Base-by-base conservation (phyloP, 2,888 invertebrate species). In the Melanargia galathea region DNA sequence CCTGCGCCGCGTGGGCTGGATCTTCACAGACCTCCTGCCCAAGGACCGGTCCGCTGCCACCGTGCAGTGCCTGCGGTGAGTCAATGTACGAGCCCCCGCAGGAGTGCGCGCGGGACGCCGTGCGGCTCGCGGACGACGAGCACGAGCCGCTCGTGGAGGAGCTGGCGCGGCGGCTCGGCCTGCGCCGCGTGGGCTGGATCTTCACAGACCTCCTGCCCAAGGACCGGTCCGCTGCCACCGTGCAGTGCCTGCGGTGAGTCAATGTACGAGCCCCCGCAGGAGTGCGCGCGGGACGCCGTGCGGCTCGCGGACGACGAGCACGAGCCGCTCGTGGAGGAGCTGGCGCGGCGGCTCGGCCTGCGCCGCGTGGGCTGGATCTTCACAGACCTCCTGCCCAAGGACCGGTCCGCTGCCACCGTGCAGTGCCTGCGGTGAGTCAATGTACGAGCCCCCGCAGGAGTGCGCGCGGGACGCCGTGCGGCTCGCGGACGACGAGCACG, bases 71-170 rank as follows among this genome's bases (percentile, higher is more conserved):
- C 84, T 93, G 52, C 80, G n/a, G n/a, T n/a, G n/a, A n/a, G n/a
- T n/a, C 97, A 61, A 98, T 99, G 73, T 99, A 99, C 90, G 99
- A 99, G 92, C 99, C 99, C 57, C 97, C 99, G 51, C 99, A 99
- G 93, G 94, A 95, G 81, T 95, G 95, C 76, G 92, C 94, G 26
- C 93, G 95, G 72, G 96, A 97, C 88, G 26, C 54, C 87, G 96
- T 77, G 84, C 94, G 71, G 71, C 82, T 90, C 75, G 75, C 71
- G 66, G 92, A 94, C 0, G 97, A 97, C 80, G 94, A 96, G 60
- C 93, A 92, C 70, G 93, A 93, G 74, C 87, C 86, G n/a, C 85
- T 94, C 65, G 95, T 98, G 33, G 94, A 95, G 66, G 93, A 94
- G 75, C 92, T 99, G 70, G 97, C 98, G 45, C 86, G 81, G 30